Evolutionary conservation across 2,797 vertebrate species (phyloP).

Genomic region (Crocidura indochinensis): DNA sequence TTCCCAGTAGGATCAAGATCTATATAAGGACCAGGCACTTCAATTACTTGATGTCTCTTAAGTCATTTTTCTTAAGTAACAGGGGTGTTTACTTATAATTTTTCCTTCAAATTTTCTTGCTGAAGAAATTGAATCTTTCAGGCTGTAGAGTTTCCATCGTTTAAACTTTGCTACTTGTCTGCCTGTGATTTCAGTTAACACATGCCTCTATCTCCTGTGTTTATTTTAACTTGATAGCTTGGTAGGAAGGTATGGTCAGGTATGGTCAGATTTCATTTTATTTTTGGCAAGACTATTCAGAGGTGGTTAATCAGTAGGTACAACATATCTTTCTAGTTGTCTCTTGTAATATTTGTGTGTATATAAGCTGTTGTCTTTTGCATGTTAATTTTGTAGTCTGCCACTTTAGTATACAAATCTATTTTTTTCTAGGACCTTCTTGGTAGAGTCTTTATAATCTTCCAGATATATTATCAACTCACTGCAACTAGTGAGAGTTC

Average conservation of each 20-base stretch:
- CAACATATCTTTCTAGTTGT: too few relatives aligned
- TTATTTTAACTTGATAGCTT: not conserved
- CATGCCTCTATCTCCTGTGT: not conserved
- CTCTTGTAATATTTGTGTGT: not conserved
- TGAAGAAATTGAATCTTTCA: conserved; percentile 1
- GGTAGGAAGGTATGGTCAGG: conserved; percentile 1
- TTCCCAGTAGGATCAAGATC: not conserved
- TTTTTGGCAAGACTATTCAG: conserved; percentile 40
- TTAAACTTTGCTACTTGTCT: not conserved
- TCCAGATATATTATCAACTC: too few relatives aligned
- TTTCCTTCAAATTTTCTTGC: conserved; percentile 5
- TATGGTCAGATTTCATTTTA: not conserved
- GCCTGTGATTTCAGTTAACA: too few relatives aligned
- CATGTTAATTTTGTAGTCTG: too few relatives aligned
- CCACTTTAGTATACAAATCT: too few relatives aligned
- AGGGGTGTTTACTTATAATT: not conserved
- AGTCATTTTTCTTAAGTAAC: too few relatives aligned
- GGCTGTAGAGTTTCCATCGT: not conserved
- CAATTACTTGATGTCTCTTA: not conserved
- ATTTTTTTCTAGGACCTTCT: too few relatives aligned
- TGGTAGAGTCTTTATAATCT: too few relatives aligned
- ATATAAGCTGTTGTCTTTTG: too few relatives aligned
- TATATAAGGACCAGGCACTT: not conserved
- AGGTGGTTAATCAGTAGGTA: not conserved
- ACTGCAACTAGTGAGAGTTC: too few relatives aligned